A percentile compares a stretch with the other conserved stretches of the same genome.
Evolutionary conservation across 2,113 vertebrate species (phyloP).

Genomic region (Cygnus buccinator): DNA sequence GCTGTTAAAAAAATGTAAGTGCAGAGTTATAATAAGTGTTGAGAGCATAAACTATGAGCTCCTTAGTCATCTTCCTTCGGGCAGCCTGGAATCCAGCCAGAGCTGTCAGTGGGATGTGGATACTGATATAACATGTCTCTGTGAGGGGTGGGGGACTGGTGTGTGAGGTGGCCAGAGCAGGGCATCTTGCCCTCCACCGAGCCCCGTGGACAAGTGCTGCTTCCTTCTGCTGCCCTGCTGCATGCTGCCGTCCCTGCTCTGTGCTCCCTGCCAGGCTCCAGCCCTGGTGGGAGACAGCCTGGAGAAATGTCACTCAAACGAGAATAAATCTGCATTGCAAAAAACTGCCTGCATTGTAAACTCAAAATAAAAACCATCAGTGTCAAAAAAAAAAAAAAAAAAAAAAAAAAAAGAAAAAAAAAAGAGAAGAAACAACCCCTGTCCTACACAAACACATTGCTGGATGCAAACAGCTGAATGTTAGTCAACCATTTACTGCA

Average conservation of each 20-base stretch:
- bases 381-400: not conserved
- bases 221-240: not conserved
- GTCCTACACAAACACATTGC: not conserved
- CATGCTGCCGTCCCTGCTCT: not conserved
- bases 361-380: slow-evolving; percentile 28
- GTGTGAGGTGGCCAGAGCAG: not conserved
- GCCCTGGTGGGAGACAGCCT: not conserved
- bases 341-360: not conserved
- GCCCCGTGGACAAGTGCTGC: rapidly evolving
- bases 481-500: slow-evolving; percentile 59
- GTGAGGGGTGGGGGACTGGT: not conserved
- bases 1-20: not conserved
- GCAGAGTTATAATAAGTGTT: not conserved
- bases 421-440: not conserved
- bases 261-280: not conserved
- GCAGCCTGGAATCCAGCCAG: not conserved
- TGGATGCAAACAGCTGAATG: slow-evolving; percentile 48
- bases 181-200: rapidly evolving
- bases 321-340: not conserved
- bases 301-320: not conserved
- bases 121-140: not conserved
- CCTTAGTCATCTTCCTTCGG: not conserved
- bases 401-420: no score
- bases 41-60: not conserved
- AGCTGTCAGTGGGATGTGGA: not conserved